These are phyloP conservation scores for Drosophila quadrilineata DNA, from an alignment of 1,140 invertebrate genomes.

Conservation along the genomic window DNA sequence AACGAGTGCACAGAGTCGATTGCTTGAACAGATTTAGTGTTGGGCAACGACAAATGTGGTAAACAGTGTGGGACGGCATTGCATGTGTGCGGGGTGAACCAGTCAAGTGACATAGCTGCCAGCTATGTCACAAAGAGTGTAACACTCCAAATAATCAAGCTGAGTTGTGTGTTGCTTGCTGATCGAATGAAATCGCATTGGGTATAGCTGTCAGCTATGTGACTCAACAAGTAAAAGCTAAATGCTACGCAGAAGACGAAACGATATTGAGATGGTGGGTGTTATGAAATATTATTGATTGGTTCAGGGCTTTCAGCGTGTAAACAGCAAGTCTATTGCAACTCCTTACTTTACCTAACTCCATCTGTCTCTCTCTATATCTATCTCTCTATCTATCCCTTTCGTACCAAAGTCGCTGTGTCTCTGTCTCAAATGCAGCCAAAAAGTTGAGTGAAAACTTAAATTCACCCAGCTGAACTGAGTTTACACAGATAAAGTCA, in stretches of 20 bases:
- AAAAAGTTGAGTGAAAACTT: slow-evolving; percentile 62
- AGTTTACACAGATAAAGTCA: slow-evolving; percentile 73
- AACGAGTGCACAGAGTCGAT: slow-evolving; percentile 2
- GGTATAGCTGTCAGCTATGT: not conserved
- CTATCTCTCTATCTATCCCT: not conserved
- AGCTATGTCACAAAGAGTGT: not conserved
- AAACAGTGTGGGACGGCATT: slow-evolving; percentile 18
- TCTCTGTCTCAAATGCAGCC: slow-evolving; percentile 25
- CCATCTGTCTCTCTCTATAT: not conserved
- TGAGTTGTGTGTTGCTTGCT: no score
- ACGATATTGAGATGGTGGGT: not conserved
- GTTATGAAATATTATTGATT: not conserved
- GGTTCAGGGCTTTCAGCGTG: no score
- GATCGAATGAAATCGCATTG: no score
- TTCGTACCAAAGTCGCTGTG: not conserved
- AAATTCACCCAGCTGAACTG: slow-evolving; percentile 43
- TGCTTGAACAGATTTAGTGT: slow-evolving; percentile 27
- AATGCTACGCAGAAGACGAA: no score
- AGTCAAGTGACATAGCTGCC: not conserved
- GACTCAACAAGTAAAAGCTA: no score
- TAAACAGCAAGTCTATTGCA: no score
- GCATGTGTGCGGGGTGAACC: slow-evolving; percentile 12
- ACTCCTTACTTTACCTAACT: no score
- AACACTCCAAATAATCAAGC: no score
- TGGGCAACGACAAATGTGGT: slow-evolving; percentile 23